A percentile compares a stretch with the other conserved stretches of the same genome.
These are phyloP conservation scores for Aurelia sp. DNA, from an alignment of 30 jellyfish, hydroid and myxozoan genomes.

Conservation along the genomic window DNA sequence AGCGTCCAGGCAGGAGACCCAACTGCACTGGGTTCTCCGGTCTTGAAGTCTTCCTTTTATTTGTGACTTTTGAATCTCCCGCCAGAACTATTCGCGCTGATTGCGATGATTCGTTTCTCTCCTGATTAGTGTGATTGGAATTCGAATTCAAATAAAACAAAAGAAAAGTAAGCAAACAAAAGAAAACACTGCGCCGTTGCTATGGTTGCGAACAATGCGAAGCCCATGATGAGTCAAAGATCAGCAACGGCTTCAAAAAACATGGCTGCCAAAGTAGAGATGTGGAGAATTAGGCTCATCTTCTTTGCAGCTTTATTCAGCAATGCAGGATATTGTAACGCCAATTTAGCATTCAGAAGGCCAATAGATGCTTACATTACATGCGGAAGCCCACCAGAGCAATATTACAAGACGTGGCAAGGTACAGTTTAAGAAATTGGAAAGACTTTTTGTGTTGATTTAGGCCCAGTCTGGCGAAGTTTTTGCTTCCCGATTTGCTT, in stretches of 20 bases:
- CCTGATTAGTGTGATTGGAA: not conserved
- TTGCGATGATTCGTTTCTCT: too few species aligned
- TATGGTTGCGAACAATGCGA: constrained; percentile 62
- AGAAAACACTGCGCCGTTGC: constrained; percentile 49
- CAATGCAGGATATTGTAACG: not conserved
- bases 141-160: constrained; percentile 13
- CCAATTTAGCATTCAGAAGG: constrained; percentile 54
- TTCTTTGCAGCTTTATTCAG: not conserved
- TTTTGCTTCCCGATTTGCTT: too few species aligned
- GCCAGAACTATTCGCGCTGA: too few species aligned
- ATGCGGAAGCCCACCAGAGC: constrained; percentile 89
- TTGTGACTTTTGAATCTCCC: too few species aligned
- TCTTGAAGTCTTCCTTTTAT: too few species aligned
- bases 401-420: constrained; percentile 77
- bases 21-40: too few species aligned
- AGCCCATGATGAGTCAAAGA: constrained; percentile 60
- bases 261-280: constrained; percentile 4
- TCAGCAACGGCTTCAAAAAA: constrained; percentile 60
- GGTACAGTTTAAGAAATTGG: constrained; percentile 24
- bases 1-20: too few species aligned
- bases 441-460: not conserved
- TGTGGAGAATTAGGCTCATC: not conserved
- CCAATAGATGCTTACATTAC: constrained; percentile 48
- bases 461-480: too few species aligned
- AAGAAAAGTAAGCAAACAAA: constrained; percentile 17